Percentiles rank a stretch among this genome's conserved stretches.
Conservation (phyloP, 2,113 vertebrate species). For the Sus scrofa region T2T-Sscrofa CM000814.6:112440501-112441000, state of each 20-base stretch:
- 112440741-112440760: no score
- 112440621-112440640: no score
- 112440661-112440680: no score
- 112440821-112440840: not conserved
- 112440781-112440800: slow-evolving; percentile 13
- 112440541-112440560: not conserved
- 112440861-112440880: not conserved
- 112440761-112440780: not conserved
- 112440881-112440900: not conserved
- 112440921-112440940: not conserved
- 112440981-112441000: no score
- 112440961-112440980: no score
- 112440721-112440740: no score
- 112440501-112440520: not conserved
- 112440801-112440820: not conserved
- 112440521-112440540: slow-evolving; percentile 23
- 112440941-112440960: not conserved
- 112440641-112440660: no score
- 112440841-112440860: slow-evolving; percentile 1
- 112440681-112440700: no score
- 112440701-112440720: no score
- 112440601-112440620: no score
- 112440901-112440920: not conserved
- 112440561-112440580: no score
- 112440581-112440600: no score